phyloP scores from a whole-genome alignment of 2,888 invertebrate species.

The Rosalia funebris region DNA sequence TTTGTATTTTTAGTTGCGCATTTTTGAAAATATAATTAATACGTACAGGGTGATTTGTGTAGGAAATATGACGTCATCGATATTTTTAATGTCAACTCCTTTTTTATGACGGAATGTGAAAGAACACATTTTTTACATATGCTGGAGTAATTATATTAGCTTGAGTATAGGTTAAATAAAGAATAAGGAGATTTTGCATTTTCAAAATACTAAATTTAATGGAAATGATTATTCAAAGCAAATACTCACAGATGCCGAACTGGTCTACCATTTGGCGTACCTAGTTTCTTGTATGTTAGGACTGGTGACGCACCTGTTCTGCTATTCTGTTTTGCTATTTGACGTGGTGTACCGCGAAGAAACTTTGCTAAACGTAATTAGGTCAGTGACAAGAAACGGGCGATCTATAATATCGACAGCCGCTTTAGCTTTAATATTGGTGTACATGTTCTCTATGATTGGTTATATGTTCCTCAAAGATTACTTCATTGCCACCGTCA shows the following conservation, averaged over 20 bases:
- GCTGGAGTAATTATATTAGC: too few relatives aligned
- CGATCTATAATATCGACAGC: constrained; percentile 98
- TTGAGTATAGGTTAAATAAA: too few relatives aligned
- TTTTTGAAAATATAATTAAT: too few relatives aligned
- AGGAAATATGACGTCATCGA: too few relatives aligned
- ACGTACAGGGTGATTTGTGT: too few relatives aligned
- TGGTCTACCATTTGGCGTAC: constrained; percentile 91
- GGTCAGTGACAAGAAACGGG: constrained; percentile 98
- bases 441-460: constrained; percentile 98
- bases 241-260: constrained; percentile 88
- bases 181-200: too few relatives aligned
- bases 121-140: too few relatives aligned
- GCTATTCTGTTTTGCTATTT: constrained; percentile 95
- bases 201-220: too few relatives aligned
- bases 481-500: constrained; percentile 93
- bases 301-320: constrained; percentile 94
- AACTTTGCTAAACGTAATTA: constrained; percentile 97
- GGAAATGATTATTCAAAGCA: too few relatives aligned
- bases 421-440: constrained; percentile 94
- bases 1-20: too few relatives aligned
- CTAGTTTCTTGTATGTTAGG: constrained; percentile 92
- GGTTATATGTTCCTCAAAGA: constrained; percentile 99
- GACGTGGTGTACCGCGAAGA: constrained; percentile 99
- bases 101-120: too few relatives aligned
- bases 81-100: too few relatives aligned